phyloP scores from a whole-genome alignment of 2,113 vertebrate species.

The Butorides virescens region DNA sequence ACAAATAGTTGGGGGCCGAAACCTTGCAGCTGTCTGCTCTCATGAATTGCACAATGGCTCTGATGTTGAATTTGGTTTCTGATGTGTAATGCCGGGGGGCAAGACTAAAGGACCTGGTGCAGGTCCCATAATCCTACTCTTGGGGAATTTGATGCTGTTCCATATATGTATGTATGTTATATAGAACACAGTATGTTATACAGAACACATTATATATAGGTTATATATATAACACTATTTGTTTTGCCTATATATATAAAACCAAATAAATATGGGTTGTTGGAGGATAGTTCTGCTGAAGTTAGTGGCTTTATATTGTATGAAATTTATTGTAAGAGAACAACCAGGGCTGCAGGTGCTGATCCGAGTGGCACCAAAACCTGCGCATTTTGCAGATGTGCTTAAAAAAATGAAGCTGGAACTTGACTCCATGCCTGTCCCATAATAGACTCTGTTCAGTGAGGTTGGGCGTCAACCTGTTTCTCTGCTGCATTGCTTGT shows the following conservation, averaged over 20 bases:
- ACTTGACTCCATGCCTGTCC: accelerated
- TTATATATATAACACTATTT: not conserved
- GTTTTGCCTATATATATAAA: not conserved
- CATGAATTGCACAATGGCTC: accelerated
- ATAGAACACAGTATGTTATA: not conserved
- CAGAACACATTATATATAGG: not conserved
- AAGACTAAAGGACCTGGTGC: not conserved
- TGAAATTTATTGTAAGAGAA: not conserved
- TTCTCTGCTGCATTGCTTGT: too few relatives aligned
- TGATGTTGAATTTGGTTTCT: not conserved
- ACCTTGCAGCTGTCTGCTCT: not conserved
- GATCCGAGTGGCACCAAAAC: not conserved
- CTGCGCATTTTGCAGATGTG: not conserved
- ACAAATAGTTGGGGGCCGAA: not conserved
- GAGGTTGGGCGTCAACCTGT: too few relatives aligned
- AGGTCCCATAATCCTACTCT: not conserved
- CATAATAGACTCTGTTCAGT: accelerated
- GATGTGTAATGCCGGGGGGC: not conserved
- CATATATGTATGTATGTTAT: too few relatives aligned
- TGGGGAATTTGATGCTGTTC: not conserved
- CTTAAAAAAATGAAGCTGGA: not conserved
- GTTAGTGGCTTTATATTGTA: not conserved
- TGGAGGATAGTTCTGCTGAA: not conserved
- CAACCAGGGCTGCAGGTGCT: not conserved
- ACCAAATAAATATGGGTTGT: not conserved